phyloP scores from a whole-genome alignment of 1,140 invertebrate genomes.

The Aporrectodea caliginosa region DNA sequence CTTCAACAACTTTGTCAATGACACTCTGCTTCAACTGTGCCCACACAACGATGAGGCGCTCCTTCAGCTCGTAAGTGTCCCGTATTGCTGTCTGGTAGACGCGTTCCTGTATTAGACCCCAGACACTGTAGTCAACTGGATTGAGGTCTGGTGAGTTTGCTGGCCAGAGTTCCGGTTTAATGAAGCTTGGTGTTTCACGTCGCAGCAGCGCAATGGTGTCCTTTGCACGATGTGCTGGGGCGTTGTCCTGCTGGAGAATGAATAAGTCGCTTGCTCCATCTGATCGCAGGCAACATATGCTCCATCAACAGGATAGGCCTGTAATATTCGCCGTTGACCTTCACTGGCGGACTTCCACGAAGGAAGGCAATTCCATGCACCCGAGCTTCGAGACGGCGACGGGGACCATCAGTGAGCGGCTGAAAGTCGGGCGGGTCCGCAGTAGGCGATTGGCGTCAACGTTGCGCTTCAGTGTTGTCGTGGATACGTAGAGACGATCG shows the following conservation, averaged over 20 bases:
- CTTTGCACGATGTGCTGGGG: neutral
- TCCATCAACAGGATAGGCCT: neutral
- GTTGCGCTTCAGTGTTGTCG: neutral
- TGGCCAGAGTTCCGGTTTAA: neutral
- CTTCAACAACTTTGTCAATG: neutral
- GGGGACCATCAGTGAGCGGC: neutral
- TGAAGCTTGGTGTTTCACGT: neutral
- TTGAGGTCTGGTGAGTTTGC: neutral
- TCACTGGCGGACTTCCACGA: neutral
- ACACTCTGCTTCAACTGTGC: neutral
- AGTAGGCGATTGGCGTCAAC: neutral
- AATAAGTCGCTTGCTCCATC: neutral
- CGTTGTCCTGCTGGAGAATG: neutral
- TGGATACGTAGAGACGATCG: neutral
- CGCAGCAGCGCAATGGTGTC: neutral
- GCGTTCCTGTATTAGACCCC: neutral
- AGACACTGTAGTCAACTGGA: neutral
- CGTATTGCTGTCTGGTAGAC: neutral
- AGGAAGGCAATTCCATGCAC: neutral
- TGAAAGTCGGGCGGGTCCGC: neutral
- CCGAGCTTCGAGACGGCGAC: slow-evolving; percentile 1
- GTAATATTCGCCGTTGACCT: neutral
- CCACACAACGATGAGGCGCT: neutral
- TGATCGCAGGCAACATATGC: neutral
- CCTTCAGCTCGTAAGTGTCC: neutral